These are phyloP conservation scores for Hydrochoerus hydrochaeris DNA, from an alignment of 2,113 vertebrate genomes.

Conservation along the genomic window DNA sequence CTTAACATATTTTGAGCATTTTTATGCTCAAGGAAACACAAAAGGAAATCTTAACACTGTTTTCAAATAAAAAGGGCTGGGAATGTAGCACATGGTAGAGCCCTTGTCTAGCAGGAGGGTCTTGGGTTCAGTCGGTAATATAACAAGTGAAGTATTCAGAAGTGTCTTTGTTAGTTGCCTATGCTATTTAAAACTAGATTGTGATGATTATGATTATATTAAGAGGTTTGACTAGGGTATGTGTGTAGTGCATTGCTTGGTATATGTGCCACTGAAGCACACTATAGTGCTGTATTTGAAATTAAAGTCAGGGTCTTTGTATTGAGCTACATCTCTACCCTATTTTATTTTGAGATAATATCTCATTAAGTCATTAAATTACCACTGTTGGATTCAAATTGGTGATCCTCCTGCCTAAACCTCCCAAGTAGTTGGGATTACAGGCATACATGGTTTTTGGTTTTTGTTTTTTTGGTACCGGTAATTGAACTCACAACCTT, in stretches of 20 bases:
- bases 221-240: background rate
- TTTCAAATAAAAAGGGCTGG: background rate
- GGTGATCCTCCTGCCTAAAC: background rate
- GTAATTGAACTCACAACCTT: no score
- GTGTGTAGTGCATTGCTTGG: background rate
- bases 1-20: slow-evolving; percentile 29
- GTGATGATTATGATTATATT: background rate
- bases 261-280: no score
- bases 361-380: background rate
- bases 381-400: background rate
- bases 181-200: background rate
- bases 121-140: background rate
- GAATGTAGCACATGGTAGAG: background rate
- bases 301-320: background rate
- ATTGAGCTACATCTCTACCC: background rate
- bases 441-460: background rate
- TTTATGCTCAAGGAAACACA: slow-evolving; percentile 39
- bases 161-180: background rate
- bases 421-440: background rate
- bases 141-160: background rate
- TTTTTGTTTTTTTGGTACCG: no score
- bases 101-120: background rate
- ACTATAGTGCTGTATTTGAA: background rate
- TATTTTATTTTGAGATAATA: background rate
- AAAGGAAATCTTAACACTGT: background rate